A percentile compares a stretch with the other conserved stretches of the same genome.
Evolutionary conservation across 2,888 invertebrate species (phyloP).

Genomic region (Eilema sororculum): DNA sequence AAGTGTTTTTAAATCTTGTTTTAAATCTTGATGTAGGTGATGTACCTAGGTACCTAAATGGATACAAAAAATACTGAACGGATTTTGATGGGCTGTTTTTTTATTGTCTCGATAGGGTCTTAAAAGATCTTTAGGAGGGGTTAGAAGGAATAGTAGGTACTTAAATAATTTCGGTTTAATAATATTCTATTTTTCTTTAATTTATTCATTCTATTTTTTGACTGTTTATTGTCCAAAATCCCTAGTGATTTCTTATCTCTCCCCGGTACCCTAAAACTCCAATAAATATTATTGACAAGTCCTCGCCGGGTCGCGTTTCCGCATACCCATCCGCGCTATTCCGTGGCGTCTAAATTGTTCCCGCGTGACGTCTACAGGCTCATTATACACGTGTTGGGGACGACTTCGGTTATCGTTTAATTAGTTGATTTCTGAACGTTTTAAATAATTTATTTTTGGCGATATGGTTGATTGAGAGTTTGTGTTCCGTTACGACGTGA

Average conservation of each 20-base stretch:
- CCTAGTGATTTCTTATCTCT: not conserved
- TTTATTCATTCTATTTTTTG: too few species aligned
- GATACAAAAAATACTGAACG: too few species aligned
- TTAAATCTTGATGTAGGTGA: too few species aligned
- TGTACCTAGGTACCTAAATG: too few species aligned
- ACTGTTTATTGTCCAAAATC: too few species aligned
- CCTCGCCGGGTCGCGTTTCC: conserved; percentile 62
- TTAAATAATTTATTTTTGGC: conserved; percentile 3
- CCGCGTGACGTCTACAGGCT: conserved; percentile 53
- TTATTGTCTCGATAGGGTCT: too few species aligned
- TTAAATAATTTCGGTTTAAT: too few species aligned
- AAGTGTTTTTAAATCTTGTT: too few species aligned
- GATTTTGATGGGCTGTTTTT: too few species aligned
- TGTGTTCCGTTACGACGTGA: not conserved
- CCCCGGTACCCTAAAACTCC: conserved; percentile 13
- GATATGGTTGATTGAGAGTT: conserved; percentile 5
- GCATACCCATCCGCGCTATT: conserved; percentile 74
- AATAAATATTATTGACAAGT: conserved; percentile 48
- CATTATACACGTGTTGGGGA: conserved; percentile 58
- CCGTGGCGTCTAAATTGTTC: conserved; percentile 62
- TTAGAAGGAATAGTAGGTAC: too few species aligned
- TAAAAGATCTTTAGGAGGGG: too few species aligned
- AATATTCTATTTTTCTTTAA: too few species aligned
- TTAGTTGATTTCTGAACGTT: conserved; percentile 34
- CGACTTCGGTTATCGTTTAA: conserved; percentile 54